These are phyloP conservation scores for Petrolisthes manimaculis DNA, from an alignment of 2,888 invertebrate genomes.

Conservation along the genomic window DNA sequence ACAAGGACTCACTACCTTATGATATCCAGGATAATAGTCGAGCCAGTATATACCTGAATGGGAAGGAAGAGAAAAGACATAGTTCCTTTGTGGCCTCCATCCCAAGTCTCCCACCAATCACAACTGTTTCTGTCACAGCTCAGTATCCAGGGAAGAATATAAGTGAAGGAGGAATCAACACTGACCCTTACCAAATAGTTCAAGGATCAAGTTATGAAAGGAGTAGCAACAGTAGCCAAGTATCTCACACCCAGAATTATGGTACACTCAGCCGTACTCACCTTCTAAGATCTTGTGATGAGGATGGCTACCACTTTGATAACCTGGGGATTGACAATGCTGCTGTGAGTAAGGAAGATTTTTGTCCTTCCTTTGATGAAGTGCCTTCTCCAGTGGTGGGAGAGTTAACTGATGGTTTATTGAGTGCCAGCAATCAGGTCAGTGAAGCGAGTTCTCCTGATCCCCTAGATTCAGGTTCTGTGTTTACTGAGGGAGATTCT, in stretches of 20 bases:
- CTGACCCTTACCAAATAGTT: neutral
- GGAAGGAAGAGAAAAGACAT: neutral
- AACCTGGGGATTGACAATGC: slow-evolving; percentile 48
- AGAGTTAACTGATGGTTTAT: neutral
- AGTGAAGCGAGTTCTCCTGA: neutral
- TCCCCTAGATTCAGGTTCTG: neutral
- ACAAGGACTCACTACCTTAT: neutral
- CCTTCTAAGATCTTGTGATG: slow-evolving; percentile 58
- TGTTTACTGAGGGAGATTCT: slow-evolving; percentile 8
- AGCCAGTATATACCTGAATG: too few species aligned
- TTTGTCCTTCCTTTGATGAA: slow-evolving; percentile 16
- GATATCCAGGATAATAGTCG: neutral
- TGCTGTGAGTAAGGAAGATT: slow-evolving; percentile 22
- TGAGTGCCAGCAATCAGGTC: neutral
- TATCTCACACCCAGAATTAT: slow-evolving; percentile 38
- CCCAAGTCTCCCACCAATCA: slow-evolving; percentile 18
- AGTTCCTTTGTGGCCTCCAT: neutral
- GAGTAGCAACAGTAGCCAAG: neutral
- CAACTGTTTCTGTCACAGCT: slow-evolving; percentile 32
- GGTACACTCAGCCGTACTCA: slow-evolving; percentile 58
- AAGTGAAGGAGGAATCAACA: neutral
- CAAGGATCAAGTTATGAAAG: neutral
- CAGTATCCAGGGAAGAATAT: slow-evolving; percentile 14
- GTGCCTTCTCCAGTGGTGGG: neutral
- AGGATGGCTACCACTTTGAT: slow-evolving; percentile 63